A percentile compares a stretch with the other conserved stretches of the same genome.
Conservation (phyloP, 2,797 vertebrate genomes). For the Heteromormyrus szaboi region DNA sequence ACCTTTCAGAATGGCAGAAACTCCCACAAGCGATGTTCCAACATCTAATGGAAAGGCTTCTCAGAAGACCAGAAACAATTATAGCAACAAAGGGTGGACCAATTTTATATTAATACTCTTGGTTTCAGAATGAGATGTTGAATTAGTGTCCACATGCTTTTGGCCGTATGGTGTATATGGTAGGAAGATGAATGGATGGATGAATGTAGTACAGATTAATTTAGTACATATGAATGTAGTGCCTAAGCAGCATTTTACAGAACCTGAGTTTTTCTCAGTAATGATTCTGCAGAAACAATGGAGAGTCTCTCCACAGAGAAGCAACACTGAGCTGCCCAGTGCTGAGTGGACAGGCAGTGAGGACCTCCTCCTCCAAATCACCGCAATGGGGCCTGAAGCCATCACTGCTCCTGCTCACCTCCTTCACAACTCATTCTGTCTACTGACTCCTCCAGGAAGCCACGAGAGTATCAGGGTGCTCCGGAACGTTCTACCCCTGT, state of each 20-base stretch:
- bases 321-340: not conserved
- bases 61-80: not conserved
- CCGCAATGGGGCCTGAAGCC: not conserved
- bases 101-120: not conserved
- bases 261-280: not conserved
- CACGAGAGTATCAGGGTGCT: constrained; percentile 21
- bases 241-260: not conserved
- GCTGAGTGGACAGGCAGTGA: not conserved
- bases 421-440: constrained; percentile 1
- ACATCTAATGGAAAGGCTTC: not conserved
- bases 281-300: not conserved
- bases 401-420: not conserved
- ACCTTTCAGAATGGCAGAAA: not conserved
- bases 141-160: not conserved
- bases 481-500: constrained; percentile 29
- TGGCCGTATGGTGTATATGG: not conserved
- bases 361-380: not conserved
- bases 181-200: not conserved
- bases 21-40: not conserved
- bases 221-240: not conserved
- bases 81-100: not conserved
- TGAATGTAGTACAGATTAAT: not conserved
- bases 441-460: constrained; percentile 12
- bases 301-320: not conserved
- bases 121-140: not conserved